Evolutionary conservation across 2,113 vertebrate species (phyloP), one percentile per base, ranked within the genome.

Genomic region (Ptychochromis oligacanthus): DNA sequence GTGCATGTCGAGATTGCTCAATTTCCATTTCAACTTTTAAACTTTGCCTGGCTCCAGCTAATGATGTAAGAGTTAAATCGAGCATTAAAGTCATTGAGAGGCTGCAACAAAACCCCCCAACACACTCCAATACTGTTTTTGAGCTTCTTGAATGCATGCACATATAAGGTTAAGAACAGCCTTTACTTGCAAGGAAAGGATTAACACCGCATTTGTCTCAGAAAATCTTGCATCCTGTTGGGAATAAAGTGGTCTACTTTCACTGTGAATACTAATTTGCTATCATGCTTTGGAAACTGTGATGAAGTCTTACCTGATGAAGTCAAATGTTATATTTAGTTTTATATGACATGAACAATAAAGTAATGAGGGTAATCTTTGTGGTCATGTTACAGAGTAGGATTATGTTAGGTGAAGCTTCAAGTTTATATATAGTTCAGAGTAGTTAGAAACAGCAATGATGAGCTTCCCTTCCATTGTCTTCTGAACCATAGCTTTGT

Each of bases 11-110:
- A 82, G 91, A 91, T 94, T 95, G 93, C 92, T 92, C 92, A 95
- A 95, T 88, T 87, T 91, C 91, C 85, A 89, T 77, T 91, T 94
- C 89, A 95, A 93, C 94, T 95, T 95, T 93, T 94, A 61, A 95
- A 94, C 93, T 91, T 91, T 91, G 93, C 84, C 87, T 92, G 89
- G 89, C 89, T 93, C 87, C 88, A 86, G 85, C 77, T 89, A 82
- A 89, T 92, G 91, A 94, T 91, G 91, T 91, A 88, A 94, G 89
- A 91, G 92, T 92, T 93, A 90, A 93, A 94, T 92, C 56, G 89
- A 93, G 93, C 90, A 83, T 88, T 88, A 83, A 87, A 92, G 92
- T 93, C 90, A 89, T 18, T 10, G 81, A 82, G 88, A 91, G 92
- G 90, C 91, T 79, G 80, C 91, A 80, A 81, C 75, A 75, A 56